Conservation (phyloP, 2,113 vertebrate genomes). For the Thalassarche chlororhynchos region DNA sequence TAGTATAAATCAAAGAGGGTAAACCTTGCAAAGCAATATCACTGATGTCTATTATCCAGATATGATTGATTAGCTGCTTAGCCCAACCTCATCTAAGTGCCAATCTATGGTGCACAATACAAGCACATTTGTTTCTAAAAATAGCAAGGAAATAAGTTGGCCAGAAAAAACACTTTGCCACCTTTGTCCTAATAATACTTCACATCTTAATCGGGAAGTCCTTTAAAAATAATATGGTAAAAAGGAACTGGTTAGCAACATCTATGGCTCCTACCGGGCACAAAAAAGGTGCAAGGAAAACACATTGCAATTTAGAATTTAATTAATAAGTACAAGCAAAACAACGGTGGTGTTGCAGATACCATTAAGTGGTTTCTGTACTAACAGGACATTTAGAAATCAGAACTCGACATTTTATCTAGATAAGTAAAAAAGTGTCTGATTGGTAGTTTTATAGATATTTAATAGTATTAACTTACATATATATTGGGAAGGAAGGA, state of each 20-base stretch:
- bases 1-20: slow-evolving; percentile 58
- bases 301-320: not conserved
- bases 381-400: not conserved
- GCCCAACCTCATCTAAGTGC: slow-evolving; percentile 28
- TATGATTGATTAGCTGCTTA: slow-evolving; percentile 52
- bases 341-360: not conserved
- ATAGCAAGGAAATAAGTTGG: not conserved
- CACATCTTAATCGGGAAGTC: not conserved
- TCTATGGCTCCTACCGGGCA: not conserved
- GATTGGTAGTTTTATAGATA: not conserved
- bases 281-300: not conserved
- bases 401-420: not conserved
- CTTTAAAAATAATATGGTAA: not conserved
- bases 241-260: not conserved
- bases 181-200: not conserved
- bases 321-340: not conserved
- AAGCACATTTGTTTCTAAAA: slow-evolving; percentile 40
- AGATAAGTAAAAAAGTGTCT: not conserved
- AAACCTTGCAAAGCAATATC: slow-evolving; percentile 65
- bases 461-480: not conserved
- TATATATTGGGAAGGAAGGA: not conserved
- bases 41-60: slow-evolving; percentile 46
- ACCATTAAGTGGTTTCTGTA: not conserved
- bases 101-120: not conserved
- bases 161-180: not conserved